phyloP scores from a whole-genome alignment of 1,140 invertebrate genomes.

The Gryon sp. region DNA sequence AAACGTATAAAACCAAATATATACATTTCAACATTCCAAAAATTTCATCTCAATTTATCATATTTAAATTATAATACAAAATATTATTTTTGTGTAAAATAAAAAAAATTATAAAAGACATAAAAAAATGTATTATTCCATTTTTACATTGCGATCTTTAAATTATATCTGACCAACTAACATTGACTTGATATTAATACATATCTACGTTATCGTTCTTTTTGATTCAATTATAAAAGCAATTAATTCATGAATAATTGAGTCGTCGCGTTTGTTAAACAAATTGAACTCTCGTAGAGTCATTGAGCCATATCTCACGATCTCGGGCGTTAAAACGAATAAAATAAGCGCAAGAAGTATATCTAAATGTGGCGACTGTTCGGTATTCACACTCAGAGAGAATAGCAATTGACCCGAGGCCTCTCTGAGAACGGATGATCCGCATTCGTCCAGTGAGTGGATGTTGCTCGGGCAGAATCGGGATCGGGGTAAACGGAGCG shows the following conservation, averaged over 20 bases:
- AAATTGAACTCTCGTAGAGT: neutral
- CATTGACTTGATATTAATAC: too few relatives aligned
- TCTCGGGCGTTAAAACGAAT: slow-evolving; percentile 15
- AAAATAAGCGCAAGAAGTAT: slow-evolving; percentile 34
- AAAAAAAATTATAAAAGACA: too few relatives aligned
- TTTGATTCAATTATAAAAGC: too few relatives aligned
- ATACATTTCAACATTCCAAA: too few relatives aligned
- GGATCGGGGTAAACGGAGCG: slow-evolving; percentile 68
- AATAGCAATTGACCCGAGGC: slow-evolving; percentile 60
- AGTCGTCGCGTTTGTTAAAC: neutral
- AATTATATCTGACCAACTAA: too few relatives aligned
- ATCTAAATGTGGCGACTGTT: slow-evolving; percentile 49
- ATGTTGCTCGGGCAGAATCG: slow-evolving; percentile 58
- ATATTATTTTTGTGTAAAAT: too few relatives aligned
- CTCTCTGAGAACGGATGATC: slow-evolving; percentile 62
- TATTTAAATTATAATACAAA: too few relatives aligned
- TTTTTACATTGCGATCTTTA: too few relatives aligned
- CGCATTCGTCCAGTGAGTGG: slow-evolving; percentile 55
- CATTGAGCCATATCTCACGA: slow-evolving; percentile 21
- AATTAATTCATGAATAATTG: neutral
- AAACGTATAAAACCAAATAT: too few relatives aligned
- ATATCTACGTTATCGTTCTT: too few relatives aligned
- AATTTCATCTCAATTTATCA: too few relatives aligned
- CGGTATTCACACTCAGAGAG: slow-evolving; percentile 56
- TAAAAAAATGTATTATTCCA: too few relatives aligned